Base-by-base conservation (phyloP, 2,797 vertebrate genomes). In the Premnoplex brunnescens region DNA sequence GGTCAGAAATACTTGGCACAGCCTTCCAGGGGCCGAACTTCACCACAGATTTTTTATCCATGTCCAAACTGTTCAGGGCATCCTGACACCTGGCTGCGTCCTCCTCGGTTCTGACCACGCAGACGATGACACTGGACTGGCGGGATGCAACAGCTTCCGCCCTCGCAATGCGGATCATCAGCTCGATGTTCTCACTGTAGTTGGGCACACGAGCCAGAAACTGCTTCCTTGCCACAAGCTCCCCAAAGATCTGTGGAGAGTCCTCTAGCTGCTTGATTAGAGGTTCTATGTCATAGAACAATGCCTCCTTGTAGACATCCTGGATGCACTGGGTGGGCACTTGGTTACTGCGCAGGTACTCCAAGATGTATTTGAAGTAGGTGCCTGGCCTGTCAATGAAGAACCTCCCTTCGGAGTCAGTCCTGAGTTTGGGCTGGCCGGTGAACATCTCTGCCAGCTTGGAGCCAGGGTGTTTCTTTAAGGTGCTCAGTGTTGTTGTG, bases 11-110 rank as follows among this genome's bases (percentile, higher is more conserved):
- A 10, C 92, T 88, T 0, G 98, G 98, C 0, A 93, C 69, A 5
- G 98, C 98, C 56, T 98, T 99, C 99, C 99, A 99, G 7, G 99
- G 99, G 5, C 99, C 99, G 8, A 99, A 99, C 11, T 98, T 99
- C 96, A 99, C 99, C 85, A 99, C 98, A 0, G 99, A 99, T 55
- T 98, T 98, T 94, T 98, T 99, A 21, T 97, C 97, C 1, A 81
- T 97, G 66, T 98, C 98, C 95, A 99, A 96, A 81, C 93, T 95
- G 66, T 85, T 97, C 79, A 99, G 79, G 54, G 98, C 97, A 26
- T 98, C 98, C 4, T 97, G 97, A 24, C 98, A 98, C 44, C 74
- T 96, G 23, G 94, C 92, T 0, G 97, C 83, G 0, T 99, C 98
- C 63, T 99, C 98, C 78, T 99, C 98, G 0, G 98, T 98, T 55